Conservation (phyloP, 1,140 invertebrate genomes). For the Apis florea region DNA sequence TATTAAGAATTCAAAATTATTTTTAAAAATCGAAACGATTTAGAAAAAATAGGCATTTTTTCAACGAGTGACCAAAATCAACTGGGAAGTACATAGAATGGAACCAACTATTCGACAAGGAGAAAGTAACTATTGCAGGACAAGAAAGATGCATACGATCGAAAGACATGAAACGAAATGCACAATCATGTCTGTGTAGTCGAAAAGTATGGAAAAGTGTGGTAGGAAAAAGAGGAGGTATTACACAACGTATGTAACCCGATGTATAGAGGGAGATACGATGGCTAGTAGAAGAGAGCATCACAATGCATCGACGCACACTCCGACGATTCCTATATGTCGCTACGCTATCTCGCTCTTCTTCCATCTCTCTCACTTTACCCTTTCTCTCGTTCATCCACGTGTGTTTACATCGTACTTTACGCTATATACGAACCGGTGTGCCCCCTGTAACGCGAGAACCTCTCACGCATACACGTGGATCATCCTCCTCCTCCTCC, state of each 20-base stretch:
- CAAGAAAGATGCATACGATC: constrained; percentile 33
- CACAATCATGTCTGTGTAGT: constrained; percentile 54
- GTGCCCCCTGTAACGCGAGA: constrained; percentile 56
- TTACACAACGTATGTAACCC: neutral
- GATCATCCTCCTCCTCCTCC: constrained; percentile 13
- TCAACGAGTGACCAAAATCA: constrained; percentile 64
- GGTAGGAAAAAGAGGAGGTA: constrained; percentile 32
- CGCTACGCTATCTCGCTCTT: constrained; percentile 33
- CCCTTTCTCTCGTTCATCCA: constrained; percentile 38
- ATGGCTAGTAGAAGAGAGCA: constrained; percentile 43
- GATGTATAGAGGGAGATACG: constrained; percentile 26
- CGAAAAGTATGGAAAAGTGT: constrained; percentile 55
- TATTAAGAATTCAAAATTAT: no score
- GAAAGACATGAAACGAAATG: constrained; percentile 43
- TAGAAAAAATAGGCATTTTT: neutral
- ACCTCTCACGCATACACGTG: constrained; percentile 63
- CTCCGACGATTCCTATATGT: constrained; percentile 46
- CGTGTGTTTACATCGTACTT: constrained; percentile 64
- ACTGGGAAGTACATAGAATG: constrained; percentile 55
- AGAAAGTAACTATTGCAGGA: constrained; percentile 63
- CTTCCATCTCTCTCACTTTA: constrained; percentile 7
- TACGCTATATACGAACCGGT: constrained; percentile 52
- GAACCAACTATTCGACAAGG: constrained; percentile 58
- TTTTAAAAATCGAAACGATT: no score
- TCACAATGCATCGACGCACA: constrained; percentile 66